These are phyloP conservation scores for Centrocercus urophasianus DNA, from an alignment of 2,113 vertebrate genomes.

Conservation along the genomic window DNA sequence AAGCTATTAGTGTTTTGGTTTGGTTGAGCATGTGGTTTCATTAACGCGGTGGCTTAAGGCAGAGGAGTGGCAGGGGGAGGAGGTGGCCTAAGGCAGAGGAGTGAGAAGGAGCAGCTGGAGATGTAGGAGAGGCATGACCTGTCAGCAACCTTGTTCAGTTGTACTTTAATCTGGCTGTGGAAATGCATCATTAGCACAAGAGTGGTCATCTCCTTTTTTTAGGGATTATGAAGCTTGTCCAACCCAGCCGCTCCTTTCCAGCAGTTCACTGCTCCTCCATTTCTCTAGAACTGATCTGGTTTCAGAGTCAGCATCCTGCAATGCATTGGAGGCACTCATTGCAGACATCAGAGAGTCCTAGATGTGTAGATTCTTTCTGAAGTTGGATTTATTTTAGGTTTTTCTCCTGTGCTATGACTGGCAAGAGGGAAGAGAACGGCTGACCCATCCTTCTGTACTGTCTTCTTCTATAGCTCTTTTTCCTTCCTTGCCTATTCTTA, in stretches of 20 bases:
- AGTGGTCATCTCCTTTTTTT: not conserved
- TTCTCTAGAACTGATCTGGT: not conserved
- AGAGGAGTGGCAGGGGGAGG: too few species aligned
- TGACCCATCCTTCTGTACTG: not conserved
- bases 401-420: not conserved
- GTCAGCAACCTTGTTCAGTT: not conserved
- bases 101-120: not conserved
- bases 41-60: not conserved
- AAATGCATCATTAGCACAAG: not conserved
- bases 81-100: too few species aligned
- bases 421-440: not conserved
- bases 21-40: not conserved
- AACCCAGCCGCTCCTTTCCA: not conserved
- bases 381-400: not conserved
- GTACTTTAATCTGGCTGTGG: not conserved
- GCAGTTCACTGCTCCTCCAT: not conserved
- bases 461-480: not conserved
- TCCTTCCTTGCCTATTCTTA: not conserved
- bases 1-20: not conserved
- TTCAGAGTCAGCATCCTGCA: not conserved
- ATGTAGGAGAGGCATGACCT: fast-evolving
- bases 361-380: not conserved
- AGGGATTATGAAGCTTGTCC: not conserved
- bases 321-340: not conserved
- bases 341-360: not conserved